Percentiles rank a stretch among this genome's conserved stretches.
phyloP scores from a whole-genome alignment of 1,140 invertebrate species.

The Zaprionus tsacasi region DNA sequence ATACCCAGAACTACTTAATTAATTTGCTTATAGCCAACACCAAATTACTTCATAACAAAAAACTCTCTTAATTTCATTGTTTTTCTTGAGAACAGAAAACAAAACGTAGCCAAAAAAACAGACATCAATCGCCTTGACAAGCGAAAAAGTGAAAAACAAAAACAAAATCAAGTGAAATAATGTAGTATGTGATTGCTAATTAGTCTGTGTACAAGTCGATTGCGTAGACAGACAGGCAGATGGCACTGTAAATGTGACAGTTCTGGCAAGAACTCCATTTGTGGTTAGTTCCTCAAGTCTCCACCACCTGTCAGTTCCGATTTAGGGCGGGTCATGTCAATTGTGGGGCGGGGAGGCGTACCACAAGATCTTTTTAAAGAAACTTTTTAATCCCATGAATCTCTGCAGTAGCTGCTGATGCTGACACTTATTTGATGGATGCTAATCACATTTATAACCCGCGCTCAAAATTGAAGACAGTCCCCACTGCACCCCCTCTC shows the following conservation, averaged over 20 bases:
- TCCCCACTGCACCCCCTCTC: not conserved
- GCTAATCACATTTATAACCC: constrained; percentile 51
- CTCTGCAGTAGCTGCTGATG: constrained; percentile 28
- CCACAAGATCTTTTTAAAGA: constrained; percentile 28
- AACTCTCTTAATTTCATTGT: not conserved
- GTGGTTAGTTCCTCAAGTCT: constrained; percentile 23
- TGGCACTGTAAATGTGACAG: not conserved
- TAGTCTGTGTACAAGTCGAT: not conserved
- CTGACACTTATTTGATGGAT: constrained; percentile 66
- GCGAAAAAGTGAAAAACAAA: not conserved
- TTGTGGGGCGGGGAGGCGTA: constrained; percentile 6
- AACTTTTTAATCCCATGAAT: constrained; percentile 41
- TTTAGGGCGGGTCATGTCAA: constrained; percentile 41
- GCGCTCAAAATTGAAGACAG: not conserved
- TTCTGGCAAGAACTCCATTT: constrained; percentile 20
- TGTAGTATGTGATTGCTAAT: constrained; percentile 10
- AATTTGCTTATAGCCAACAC: not conserved
- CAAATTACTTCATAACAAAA: not conserved
- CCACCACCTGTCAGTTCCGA: constrained; percentile 58
- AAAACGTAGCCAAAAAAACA: not conserved
- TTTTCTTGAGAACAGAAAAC: not conserved
- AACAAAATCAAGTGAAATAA: constrained; percentile 7
- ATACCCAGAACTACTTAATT: not conserved
- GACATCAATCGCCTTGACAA: constrained; percentile 2
- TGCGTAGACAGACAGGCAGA: constrained; percentile 1